Percentiles rank a stretch among this genome's conserved stretches.
Evolutionary conservation across 1,140 invertebrate species (phyloP).

Genomic region (Drosophila paulistorum): DNA sequence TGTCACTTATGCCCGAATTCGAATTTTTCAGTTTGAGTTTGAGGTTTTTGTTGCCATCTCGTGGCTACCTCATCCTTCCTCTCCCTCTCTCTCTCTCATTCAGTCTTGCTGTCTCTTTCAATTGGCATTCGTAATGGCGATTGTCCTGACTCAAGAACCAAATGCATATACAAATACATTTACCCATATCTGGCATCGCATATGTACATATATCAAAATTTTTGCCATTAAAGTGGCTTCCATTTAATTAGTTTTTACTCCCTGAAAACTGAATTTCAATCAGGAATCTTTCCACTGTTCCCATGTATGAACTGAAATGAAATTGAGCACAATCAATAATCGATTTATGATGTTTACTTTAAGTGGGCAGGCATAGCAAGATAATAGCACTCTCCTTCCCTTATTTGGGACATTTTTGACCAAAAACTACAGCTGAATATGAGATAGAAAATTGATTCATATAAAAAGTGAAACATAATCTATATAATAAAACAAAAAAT

Average conservation of each 20-base stretch:
- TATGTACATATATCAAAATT: not conserved
- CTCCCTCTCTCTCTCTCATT: not conserved
- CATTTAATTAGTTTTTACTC: constrained; percentile 78
- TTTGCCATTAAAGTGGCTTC: constrained; percentile 69
- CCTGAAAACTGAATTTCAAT: constrained; percentile 67
- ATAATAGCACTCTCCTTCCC: too few relatives aligned
- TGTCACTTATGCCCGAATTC: constrained; percentile 81
- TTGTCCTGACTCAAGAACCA: constrained; percentile 53
- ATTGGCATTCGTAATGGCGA: constrained; percentile 74
- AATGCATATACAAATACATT: constrained; percentile 13
- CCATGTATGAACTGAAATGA: constrained; percentile 12
- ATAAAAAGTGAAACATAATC: too few relatives aligned
- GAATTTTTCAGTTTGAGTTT: constrained; percentile 53
- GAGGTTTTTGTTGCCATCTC: constrained; percentile 67
- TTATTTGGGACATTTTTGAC: not conserved
- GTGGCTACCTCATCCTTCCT: constrained; percentile 1
- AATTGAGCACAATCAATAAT: constrained; percentile 65
- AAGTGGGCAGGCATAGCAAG: constrained; percentile 1
- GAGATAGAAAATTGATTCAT: too few relatives aligned
- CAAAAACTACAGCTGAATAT: constrained; percentile 9
- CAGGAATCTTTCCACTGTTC: constrained; percentile 15
- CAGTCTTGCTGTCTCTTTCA: constrained; percentile 58
- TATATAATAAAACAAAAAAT: too few relatives aligned
- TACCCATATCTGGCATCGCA: constrained; percentile 18
- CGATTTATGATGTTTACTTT: constrained; percentile 74